Base-by-base conservation (phyloP, 2,888 invertebrate genomes). In the Caenorhabditis auriculariae region DNA sequence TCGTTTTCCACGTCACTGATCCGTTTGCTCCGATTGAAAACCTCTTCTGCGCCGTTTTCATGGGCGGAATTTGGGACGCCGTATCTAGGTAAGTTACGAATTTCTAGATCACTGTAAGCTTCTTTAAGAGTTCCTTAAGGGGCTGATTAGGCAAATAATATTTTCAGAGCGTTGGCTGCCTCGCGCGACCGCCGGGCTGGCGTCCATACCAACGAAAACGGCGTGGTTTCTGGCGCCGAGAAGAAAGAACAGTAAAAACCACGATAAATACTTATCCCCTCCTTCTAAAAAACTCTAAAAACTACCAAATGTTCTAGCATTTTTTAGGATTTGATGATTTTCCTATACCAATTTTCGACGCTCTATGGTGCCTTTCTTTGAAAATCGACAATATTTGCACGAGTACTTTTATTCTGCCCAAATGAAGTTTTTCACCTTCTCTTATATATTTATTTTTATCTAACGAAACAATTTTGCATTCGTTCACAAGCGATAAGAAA, bases 21-120 rank as follows among this genome's bases (percentile, higher is more conserved):
- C 98, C 98, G 37, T 96, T 99, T 85, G 88, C 93, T 78, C 98
- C 98, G 15, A 93, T 98, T 82, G 98, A 99, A 86, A 99, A 99
- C 84, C 86, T 99, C 55, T 90, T 91, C 85, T 96, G 94, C 83
- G 93, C 95, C 23, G 85, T 95, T 49, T 93, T 93, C 86, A 88
- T 98, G 84, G 98, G 98, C 38, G 98, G 98, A 52, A 90, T 98
- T 82, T 95, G 94, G 91, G 98, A 99, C 85, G 93, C 93, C 35
- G 86, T 96, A 80, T 75, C 75, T 4, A 67, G 76, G 76, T 74
- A 42, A n/a, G 43, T 47, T 42, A 19, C 15, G 2, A 24, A 21
- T 29, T 37, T 43, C 41, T 44, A 12, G 37, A 3, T 9, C n/a
- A 48, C 19, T 12, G 26, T 12, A 23, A 17, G 5, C 7, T 15